phyloP scores from a whole-genome alignment of 2,797 vertebrate species.

The Labeo calbasu region DNA sequence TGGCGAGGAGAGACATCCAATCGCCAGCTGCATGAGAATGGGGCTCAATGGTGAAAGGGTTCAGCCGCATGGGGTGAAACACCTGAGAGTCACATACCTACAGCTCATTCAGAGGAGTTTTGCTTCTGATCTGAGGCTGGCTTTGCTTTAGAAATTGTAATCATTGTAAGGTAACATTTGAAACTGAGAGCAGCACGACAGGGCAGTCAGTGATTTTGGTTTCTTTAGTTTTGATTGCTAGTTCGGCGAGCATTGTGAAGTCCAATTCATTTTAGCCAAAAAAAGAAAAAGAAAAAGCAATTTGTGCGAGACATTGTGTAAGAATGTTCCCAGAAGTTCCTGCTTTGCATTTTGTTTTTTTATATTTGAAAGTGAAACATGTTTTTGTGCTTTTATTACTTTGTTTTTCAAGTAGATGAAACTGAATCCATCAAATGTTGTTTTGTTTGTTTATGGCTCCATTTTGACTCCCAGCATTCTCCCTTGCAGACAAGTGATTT shows the following conservation, averaged over 20 bases:
- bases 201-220: conserved; percentile 9
- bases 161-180: neutral
- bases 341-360: neutral
- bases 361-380: neutral
- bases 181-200: neutral
- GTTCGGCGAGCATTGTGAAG: neutral
- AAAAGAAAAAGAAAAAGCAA: neutral
- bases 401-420: conserved; percentile 2
- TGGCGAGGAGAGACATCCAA: conserved; percentile 42
- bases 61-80: neutral
- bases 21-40: conserved; percentile 57
- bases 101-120: conserved; percentile 28
- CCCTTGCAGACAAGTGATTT: neutral
- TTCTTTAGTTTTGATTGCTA: conserved; percentile 19
- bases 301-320: neutral
- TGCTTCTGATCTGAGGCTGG: conserved; percentile 13
- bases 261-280: neutral
- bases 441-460: neutral
- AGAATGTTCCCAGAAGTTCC: neutral
- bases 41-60: conserved; percentile 40
- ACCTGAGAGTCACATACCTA: conserved; percentile 28
- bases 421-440: neutral
- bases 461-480: neutral
- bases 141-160: conserved; percentile 20
- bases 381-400: neutral